Evolutionary conservation across 2,888 invertebrate species (phyloP).

Genomic region (Melikaiella ostensackeni): DNA sequence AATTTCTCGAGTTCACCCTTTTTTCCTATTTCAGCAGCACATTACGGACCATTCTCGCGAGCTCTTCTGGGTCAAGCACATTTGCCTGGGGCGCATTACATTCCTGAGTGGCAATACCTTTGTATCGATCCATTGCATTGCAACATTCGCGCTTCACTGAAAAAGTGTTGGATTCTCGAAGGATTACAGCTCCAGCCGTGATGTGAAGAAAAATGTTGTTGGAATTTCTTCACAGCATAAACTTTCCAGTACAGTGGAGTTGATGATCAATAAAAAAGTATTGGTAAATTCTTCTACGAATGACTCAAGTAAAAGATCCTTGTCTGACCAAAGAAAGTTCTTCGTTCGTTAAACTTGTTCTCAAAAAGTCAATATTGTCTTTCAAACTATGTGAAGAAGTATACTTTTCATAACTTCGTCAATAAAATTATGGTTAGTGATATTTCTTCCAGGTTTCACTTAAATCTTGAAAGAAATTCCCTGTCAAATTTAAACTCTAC

Average conservation of each 20-base stretch:
- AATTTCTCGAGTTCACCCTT: conserved; percentile 51
- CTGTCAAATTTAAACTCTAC: too few relatives aligned
- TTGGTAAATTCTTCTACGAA: conserved; percentile 32
- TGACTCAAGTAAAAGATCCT: background rate
- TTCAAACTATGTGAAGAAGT: background rate
- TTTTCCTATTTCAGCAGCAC: conserved; percentile 58
- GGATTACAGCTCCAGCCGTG: conserved; percentile 30
- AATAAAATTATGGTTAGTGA: background rate
- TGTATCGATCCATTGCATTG: conserved; percentile 58
- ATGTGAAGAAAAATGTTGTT: conserved; percentile 33
- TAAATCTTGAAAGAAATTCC: too few relatives aligned
- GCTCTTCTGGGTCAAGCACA: conserved; percentile 60
- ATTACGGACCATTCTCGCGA: conserved; percentile 52
- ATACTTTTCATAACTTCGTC: background rate
- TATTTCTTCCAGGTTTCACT: too few relatives aligned
- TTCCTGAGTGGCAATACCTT: conserved; percentile 62
- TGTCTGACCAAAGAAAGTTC: conserved; percentile 10
- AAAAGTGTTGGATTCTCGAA: conserved; percentile 37
- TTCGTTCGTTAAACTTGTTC: background rate
- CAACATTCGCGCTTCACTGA: conserved; percentile 44
- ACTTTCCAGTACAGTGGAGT: background rate
- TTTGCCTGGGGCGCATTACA: conserved; percentile 63
- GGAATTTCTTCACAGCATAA: conserved; percentile 33
- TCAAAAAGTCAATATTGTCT: background rate
- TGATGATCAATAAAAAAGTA: conserved; percentile 29